A percentile compares a stretch with the other conserved stretches of the same genome.
phyloP scores from a whole-genome alignment of 2,888 invertebrate species.

The Dynastes grantii region DNA sequence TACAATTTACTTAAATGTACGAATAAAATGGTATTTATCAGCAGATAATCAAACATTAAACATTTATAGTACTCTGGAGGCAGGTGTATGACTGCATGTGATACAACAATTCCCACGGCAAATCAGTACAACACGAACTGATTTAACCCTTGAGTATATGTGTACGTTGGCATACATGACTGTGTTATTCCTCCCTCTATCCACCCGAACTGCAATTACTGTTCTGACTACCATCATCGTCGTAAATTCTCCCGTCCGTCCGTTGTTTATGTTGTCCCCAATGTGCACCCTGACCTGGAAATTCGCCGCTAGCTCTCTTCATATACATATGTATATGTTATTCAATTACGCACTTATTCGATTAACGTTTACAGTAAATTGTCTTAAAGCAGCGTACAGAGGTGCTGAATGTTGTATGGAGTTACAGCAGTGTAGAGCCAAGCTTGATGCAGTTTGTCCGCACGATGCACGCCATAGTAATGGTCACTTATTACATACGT shows the following conservation, averaged over 20 bases:
- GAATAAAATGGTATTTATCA: background rate
- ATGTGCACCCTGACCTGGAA: constrained; percentile 55
- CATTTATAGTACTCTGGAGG: constrained; percentile 2
- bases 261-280: constrained; percentile 52
- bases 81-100: constrained; percentile 62
- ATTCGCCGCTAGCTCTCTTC: constrained; percentile 3
- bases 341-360: constrained; percentile 57
- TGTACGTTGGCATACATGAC: constrained; percentile 13
- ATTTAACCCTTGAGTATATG: constrained; percentile 60
- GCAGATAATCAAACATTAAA: constrained; percentile 1
- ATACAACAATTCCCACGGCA: constrained; percentile 64
- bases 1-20: background rate
- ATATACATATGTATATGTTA: constrained; percentile 48
- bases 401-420: background rate
- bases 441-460: constrained; percentile 16
- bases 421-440: background rate
- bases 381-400: constrained; percentile 45
- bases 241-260: constrained; percentile 15
- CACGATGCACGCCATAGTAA: constrained; percentile 30
- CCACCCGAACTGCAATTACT: constrained; percentile 55
- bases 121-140: constrained; percentile 58
- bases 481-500: constrained; percentile 46
- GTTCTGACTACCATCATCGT: constrained; percentile 14
- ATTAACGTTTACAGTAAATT: constrained; percentile 55
- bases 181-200: constrained; percentile 54